These are phyloP conservation scores for Zosterops japonicus DNA, from an alignment of 2,113 vertebrate genomes.

Conservation along the genomic window DNA sequence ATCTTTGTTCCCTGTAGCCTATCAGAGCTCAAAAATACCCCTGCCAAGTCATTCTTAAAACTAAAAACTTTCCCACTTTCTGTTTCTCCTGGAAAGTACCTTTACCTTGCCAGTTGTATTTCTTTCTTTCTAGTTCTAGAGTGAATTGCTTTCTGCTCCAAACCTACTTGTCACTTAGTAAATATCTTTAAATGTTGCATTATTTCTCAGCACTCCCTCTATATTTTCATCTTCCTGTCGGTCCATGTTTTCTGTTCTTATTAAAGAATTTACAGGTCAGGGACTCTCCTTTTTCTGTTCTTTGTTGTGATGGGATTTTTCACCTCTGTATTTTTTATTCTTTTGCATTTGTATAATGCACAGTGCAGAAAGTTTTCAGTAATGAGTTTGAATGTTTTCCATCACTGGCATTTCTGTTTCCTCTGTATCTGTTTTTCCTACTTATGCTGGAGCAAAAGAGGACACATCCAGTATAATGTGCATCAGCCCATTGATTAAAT, in stretches of 20 bases:
- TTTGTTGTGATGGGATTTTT: neutral
- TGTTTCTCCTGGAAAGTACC: neutral
- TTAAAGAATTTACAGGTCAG: neutral
- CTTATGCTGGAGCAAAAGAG: neutral
- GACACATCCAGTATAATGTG: neutral
- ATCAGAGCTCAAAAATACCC: neutral
- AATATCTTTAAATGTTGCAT: neutral
- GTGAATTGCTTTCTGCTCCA: neutral
- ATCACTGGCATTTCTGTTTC: neutral
- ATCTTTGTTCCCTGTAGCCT: neutral
- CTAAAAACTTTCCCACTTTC: neutral
- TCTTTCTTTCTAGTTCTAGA: neutral
- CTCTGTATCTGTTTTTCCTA: neutral
- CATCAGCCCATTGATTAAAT: conserved; percentile 1
- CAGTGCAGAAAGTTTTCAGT: neutral
- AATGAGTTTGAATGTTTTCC: neutral
- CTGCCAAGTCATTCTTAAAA: neutral
- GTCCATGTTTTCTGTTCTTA: neutral
- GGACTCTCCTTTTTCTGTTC: neutral
- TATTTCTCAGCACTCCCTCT: neutral
- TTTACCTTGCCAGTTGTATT: neutral
- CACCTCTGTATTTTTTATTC: neutral
- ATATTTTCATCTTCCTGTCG: neutral
- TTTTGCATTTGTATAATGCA: neutral
- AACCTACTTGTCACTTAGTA: neutral